Base-by-base conservation (phyloP, 2,113 vertebrate species). In the Antechinus stuartii region DNA sequence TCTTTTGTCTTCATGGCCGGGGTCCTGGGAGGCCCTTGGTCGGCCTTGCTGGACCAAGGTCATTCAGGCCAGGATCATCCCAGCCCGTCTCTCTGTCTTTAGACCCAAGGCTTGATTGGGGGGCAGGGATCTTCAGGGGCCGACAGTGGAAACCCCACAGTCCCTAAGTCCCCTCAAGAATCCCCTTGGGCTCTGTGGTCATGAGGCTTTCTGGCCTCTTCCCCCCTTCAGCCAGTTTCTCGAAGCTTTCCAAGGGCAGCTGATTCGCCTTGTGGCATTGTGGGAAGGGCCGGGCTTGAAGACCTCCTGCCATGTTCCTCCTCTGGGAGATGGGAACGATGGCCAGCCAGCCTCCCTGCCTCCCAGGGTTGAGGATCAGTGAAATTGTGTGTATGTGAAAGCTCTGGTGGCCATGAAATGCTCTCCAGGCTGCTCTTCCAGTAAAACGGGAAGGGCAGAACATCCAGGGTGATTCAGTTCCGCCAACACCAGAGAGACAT, bases 1-100 rank as follows among this genome's bases (percentile, higher is more conserved):
- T 35, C 14, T 68, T 68, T 93, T 46, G 11, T 94, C 76, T 93
- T 56, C 56, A 90, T n/a, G 26, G 96, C 92, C 91, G 26, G 54
- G 56, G 2, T 68, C 23, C 0, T 57, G 14, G 30, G 47, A 53
- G 19, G 9, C 22, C 26, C 57, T 24, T 0, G 0, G 19, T 30
- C 35, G 1, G n/a, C n/a, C 26, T 23, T 23, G 54, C 54, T 5
- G 54, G 23, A 5, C 19, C 2, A 22, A 55, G 54, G 19, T 30
- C 47, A 22, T 47, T 57, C 8, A 56, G 11, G 90, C 50, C 30
- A 42, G 0, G 55, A 30, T 22, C 53, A 53, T 22, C 57, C 90
- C 54, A 50, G 90, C 90, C 23, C 89, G 30, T 92, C 68, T 42
- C 68, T 42, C 68, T 8, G 8, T 1, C 54, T 35, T 7, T 68